Evolutionary conservation across 2,113 vertebrate genomes (phyloP).

Genomic region (Microtus oregoni): DNA sequence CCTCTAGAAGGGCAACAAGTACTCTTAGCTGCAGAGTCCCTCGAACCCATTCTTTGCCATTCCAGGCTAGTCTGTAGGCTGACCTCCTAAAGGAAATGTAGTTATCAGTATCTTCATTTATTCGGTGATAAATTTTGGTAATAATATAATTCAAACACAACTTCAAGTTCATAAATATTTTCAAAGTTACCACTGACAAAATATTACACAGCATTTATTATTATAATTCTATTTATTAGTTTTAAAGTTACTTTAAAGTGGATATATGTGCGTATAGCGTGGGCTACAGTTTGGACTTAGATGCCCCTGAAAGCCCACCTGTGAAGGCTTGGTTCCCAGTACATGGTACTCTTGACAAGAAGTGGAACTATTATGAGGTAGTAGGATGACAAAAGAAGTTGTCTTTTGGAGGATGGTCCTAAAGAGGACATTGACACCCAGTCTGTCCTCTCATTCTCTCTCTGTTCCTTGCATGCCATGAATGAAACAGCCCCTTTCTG

Average conservation of each 20-base stretch:
- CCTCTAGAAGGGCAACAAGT: too few species aligned
- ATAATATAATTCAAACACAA: not conserved
- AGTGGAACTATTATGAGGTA: not conserved
- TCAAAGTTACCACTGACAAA: not conserved
- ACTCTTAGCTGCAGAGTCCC: not conserved
- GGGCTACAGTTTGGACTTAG: not conserved
- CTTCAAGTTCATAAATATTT: not conserved
- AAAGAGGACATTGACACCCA: not conserved
- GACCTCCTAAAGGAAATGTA: not conserved
- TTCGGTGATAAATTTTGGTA: not conserved
- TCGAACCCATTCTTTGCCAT: not conserved
- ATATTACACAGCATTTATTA: not conserved
- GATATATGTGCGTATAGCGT: not conserved
- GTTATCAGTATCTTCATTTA: not conserved
- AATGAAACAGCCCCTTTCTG: not conserved
- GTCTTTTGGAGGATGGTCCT: not conserved
- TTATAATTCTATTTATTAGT: not conserved
- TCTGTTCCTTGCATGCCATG: not conserved
- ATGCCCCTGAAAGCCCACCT: not conserved
- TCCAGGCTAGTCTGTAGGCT: not conserved
- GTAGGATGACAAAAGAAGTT: not conserved
- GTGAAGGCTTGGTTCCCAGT: not conserved
- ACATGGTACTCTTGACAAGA: not conserved
- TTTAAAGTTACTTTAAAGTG: slow-evolving; percentile 26
- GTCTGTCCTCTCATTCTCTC: not conserved